Conservation (phyloP, 2,797 vertebrate genomes). For the Arremon aurantiirostris region DNA sequence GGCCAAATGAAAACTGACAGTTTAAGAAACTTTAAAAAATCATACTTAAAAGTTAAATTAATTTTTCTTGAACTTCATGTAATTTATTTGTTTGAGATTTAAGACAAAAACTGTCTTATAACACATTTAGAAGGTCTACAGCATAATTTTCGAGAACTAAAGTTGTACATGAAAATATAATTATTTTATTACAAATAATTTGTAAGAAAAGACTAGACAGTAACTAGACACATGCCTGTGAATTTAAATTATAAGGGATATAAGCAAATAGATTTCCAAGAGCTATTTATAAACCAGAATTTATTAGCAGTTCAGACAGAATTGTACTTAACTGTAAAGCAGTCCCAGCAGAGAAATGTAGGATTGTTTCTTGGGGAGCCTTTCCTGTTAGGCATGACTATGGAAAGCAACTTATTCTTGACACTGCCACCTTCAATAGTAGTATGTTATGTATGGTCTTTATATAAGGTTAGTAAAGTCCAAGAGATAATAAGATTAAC, state of each 20-base stretch:
- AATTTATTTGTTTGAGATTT: neutral
- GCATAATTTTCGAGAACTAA: neutral
- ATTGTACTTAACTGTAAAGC: neutral
- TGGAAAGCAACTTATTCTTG: slow-evolving; percentile 1
- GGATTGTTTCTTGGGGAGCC: neutral
- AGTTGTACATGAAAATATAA: neutral
- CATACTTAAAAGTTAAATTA: neutral
- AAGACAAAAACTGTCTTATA: neutral
- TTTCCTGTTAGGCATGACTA: neutral
- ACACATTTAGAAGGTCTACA: neutral
- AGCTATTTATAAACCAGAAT: neutral
- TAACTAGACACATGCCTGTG: neutral
- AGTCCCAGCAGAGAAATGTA: neutral
- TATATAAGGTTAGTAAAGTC: neutral
- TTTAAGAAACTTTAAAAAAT: neutral
- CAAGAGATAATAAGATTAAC: slow-evolving; percentile 47
- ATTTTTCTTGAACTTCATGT: neutral
- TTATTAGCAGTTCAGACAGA: neutral
- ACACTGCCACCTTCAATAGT: neutral
- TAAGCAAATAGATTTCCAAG: neutral
- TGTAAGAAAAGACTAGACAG: slow-evolving; percentile 2
- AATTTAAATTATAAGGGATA: neutral
- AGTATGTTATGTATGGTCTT: neutral
- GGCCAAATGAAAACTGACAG: neutral
- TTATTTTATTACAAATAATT: neutral